These are phyloP conservation scores for Hydra vulgaris DNA, from an alignment of 30 jellyfish, hydroid and myxozoan species.

Conservation along the genomic window DNA sequence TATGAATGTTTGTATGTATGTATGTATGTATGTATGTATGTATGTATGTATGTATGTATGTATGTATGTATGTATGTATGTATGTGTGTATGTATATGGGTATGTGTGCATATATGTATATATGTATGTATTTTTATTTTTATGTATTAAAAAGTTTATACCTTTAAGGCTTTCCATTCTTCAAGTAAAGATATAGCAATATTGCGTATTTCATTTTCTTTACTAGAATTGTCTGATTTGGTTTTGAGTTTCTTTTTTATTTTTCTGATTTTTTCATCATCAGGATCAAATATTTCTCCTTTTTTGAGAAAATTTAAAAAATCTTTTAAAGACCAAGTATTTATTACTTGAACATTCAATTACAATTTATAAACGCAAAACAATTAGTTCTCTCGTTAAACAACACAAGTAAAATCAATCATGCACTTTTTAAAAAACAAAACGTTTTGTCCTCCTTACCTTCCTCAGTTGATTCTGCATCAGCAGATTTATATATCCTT, in stretches of 20 bases:
- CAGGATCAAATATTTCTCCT: slow-evolving; percentile 16
- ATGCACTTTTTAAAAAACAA: no score
- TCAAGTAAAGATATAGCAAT: slow-evolving; percentile 55
- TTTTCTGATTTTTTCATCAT: slow-evolving; percentile 17
- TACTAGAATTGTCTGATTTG: slow-evolving; percentile 31
- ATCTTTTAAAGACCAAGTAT: not conserved
- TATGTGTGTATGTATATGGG: no score
- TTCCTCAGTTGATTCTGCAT: slow-evolving; percentile 25
- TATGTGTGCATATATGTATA: not conserved
- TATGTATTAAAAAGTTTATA: not conserved
- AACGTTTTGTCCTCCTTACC: no score
- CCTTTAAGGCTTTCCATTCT: slow-evolving; percentile 65
- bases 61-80: not conserved
- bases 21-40: slow-evolving; percentile 1
- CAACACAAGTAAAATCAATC: no score
- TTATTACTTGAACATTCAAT: no score
- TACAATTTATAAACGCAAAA: no score
- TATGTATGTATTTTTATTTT: not conserved
- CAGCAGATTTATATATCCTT: not conserved
- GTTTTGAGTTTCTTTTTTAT: slow-evolving; percentile 14
- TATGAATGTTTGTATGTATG: slow-evolving; percentile 2
- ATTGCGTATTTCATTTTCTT: slow-evolving; percentile 46
- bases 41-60: not conserved
- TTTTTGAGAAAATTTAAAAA: not conserved
- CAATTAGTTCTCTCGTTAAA: no score